Evolutionary conservation across 2,888 invertebrate genomes (phyloP), one percentile per base, ranked within the genome.

Genomic region (Lasioglossum lativentre): DNA sequence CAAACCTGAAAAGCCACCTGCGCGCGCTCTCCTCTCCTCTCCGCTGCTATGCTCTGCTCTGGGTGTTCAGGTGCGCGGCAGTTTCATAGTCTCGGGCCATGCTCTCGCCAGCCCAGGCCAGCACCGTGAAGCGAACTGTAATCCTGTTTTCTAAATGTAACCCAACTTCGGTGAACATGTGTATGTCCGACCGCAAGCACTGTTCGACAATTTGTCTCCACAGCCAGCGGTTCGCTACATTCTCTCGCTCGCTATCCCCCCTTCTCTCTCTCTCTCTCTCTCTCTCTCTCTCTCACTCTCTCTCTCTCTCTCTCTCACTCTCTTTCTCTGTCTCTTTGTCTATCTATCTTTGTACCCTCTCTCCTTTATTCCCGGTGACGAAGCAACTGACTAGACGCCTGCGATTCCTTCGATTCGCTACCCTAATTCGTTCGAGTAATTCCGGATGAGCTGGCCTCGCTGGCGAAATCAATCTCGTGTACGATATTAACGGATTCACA

Each of bases 81-180:
- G 88, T 91, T 91, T 91, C 90, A 91, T 88, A 89, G 90, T 89
- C 91, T 89, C 89, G 80, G 80, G 30, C 2, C 63, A 6, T 30
- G 30, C 30, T 27, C 75, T 1, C 34, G 34, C 52, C 75, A 30
- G 59, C 38, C 66, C 30, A 4, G 71, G 27, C 80, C 76, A 66
- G 72, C 78, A n/a, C 83, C 72, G 71, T 73, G 84, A 82, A 82
- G 86, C 90, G 85, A 93, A 94, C 94, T 94, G 93, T 94, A 94
- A 94, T 94, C 94, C 93, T 94, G 93, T 94, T 94, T 94, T 93
- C 94, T 90, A 93, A 94, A 94, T 92, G 93, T 92, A 92, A 86
- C 87, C 89, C 91, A 93, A 94, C 92, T 94, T 93, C 84, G 91
- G 91, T 78, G 92, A 93, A 92, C 93, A 92, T 92, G 92, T 93